A percentile compares a stretch with the other conserved stretches of the same genome.
Conservation (phyloP, 1,140 invertebrate species). For the Halotydeus destructor region DNA sequence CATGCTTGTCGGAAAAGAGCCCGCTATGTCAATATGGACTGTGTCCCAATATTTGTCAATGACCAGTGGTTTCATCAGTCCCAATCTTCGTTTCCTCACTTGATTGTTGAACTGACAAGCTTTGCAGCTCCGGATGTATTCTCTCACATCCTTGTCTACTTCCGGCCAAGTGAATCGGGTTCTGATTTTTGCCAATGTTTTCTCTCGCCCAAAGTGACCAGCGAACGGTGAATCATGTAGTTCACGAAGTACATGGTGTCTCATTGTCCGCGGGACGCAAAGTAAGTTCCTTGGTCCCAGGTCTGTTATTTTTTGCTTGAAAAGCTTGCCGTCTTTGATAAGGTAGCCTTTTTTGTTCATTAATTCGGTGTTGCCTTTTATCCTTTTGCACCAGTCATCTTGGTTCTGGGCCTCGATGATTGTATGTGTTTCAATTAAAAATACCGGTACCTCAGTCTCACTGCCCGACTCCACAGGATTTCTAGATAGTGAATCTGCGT, state of each 20-base stretch:
- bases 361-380: neutral
- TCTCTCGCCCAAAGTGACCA: neutral
- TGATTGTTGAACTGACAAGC: conserved; percentile 1
- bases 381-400: neutral
- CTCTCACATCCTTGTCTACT: neutral
- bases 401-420: neutral
- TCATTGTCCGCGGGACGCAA: conserved; percentile 1
- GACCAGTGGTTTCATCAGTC: conserved; percentile 9
- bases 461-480: neutral
- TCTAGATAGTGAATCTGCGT: conserved; percentile 6
- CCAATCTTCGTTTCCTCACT: neutral
- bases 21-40: conserved; percentile 19
- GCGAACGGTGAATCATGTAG: neutral
- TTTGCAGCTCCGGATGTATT: neutral
- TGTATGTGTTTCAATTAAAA: neutral
- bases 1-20: conserved; percentile 13
- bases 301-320: neutral
- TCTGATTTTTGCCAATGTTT: neutral
- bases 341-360: neutral
- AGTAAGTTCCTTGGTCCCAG: conserved; percentile 1
- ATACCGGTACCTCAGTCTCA: conserved; percentile 1
- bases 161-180: neutral
- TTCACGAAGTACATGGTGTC: neutral
- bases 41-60: conserved; percentile 14
- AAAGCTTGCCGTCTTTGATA: neutral